Evolutionary conservation across 2,888 invertebrate genomes (phyloP).

Genomic region (Oligia latruncula): DNA sequence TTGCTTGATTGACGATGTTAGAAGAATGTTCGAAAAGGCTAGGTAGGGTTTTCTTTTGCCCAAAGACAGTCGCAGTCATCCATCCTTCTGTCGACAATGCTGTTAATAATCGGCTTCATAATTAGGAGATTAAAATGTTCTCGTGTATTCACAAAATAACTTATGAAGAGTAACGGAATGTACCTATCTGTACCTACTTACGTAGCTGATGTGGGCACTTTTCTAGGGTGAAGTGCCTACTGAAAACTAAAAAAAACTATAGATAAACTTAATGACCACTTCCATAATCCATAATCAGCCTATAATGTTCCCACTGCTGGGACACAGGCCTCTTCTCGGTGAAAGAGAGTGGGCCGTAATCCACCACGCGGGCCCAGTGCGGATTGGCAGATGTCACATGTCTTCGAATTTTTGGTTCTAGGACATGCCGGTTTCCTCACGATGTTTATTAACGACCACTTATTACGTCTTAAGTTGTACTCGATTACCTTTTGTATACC

Average conservation of each 20-base stretch:
- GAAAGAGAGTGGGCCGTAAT: too few species aligned
- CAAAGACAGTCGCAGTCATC: neutral
- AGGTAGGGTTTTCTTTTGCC: neutral
- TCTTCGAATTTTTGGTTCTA: too few species aligned
- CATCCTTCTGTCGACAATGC: neutral
- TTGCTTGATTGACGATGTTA: neutral
- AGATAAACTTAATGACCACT: too few species aligned
- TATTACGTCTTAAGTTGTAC: neutral
- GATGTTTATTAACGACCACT: neutral
- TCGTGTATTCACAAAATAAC: neutral
- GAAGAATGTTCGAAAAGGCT: neutral
- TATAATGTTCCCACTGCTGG: too few species aligned
- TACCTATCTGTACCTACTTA: too few species aligned
- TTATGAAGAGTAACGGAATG: neutral
- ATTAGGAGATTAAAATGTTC: neutral
- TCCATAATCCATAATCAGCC: too few species aligned
- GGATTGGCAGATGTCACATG: too few species aligned
- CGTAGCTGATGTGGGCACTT: neutral
- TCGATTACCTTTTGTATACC: neutral
- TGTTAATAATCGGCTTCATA: neutral
- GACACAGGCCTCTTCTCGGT: too few species aligned
- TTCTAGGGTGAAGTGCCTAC: neutral
- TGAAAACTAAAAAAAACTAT: neutral
- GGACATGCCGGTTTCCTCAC: too few species aligned
- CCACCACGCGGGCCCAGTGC: too few species aligned